These are phyloP conservation scores for Pachliopta kotzebuea DNA, from an alignment of 2,888 invertebrate genomes.

Conservation along the genomic window DNA sequence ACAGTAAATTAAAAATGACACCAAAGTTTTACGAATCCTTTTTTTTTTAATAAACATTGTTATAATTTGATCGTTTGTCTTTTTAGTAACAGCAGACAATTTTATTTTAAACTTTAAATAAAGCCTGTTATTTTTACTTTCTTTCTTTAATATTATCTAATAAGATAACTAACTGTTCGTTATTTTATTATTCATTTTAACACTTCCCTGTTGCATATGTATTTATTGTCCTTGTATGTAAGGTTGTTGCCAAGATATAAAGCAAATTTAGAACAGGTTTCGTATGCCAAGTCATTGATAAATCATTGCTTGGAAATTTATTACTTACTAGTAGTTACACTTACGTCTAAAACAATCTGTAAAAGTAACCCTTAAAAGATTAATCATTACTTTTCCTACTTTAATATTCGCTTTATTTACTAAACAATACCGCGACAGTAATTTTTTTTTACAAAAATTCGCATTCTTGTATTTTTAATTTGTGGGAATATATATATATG, in stretches of 20 bases:
- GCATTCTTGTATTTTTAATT: not conserved
- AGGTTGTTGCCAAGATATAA: conserved; percentile 35
- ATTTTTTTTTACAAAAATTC: not conserved
- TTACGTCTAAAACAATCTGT: not conserved
- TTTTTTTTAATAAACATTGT: no score
- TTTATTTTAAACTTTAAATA: no score
- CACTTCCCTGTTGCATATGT: not conserved
- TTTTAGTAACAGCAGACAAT: no score
- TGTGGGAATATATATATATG: no score
- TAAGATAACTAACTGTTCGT: no score
- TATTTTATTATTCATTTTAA: no score
- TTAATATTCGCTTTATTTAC: no score
- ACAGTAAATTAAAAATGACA: not conserved
- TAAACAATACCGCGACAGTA: not conserved
- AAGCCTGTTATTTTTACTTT: no score
- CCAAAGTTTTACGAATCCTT: not conserved
- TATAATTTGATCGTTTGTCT: no score
- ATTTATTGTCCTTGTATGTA: not conserved
- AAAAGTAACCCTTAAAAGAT: not conserved
- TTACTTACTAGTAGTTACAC: not conserved
- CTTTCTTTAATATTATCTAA: no score
- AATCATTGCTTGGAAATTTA: conserved; percentile 26
- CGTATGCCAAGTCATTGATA: conserved; percentile 42
- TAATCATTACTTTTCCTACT: no score
- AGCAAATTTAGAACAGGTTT: conserved; percentile 36